A percentile compares a stretch with the other conserved stretches of the same genome.
These are phyloP conservation scores for Vannuccia rotundouncinata DNA, from an alignment of 2,888 invertebrate genomes.

Conservation along the genomic window DNA sequence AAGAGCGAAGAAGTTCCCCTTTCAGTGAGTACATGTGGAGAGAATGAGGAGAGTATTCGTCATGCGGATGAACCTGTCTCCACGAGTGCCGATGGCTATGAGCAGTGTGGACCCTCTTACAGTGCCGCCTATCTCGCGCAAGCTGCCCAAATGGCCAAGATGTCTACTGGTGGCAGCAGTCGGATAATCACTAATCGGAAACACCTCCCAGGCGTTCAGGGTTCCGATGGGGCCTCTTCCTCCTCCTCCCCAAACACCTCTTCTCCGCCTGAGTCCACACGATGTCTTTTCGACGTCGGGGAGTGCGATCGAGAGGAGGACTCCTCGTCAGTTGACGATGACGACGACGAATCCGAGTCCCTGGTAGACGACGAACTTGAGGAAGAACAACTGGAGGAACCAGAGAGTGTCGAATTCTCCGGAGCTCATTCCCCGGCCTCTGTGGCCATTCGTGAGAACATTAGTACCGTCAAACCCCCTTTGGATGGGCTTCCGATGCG, in stretches of 20 bases:
- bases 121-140: neutral
- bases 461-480: neutral
- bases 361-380: neutral
- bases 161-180: neutral
- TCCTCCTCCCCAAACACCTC: neutral
- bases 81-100: neutral
- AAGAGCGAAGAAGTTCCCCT: neutral
- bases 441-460: neutral
- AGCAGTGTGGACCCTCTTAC: neutral
- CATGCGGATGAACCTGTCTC: neutral
- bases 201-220: neutral
- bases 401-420: neutral
- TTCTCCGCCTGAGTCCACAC: constrained; percentile 8
- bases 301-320: constrained; percentile 10
- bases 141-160: neutral
- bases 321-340: neutral
- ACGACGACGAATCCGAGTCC: neutral
- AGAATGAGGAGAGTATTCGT: neutral
- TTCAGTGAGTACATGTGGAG: neutral
- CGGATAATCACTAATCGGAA: neutral
- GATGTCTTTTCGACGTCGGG: neutral
- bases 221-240: neutral
- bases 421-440: neutral
- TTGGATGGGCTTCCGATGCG: neutral
- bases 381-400: neutral